Evolutionary conservation across 2,888 invertebrate genomes (phyloP), one percentile per base, ranked within the genome.

Genomic region (Axea sp.): DNA sequence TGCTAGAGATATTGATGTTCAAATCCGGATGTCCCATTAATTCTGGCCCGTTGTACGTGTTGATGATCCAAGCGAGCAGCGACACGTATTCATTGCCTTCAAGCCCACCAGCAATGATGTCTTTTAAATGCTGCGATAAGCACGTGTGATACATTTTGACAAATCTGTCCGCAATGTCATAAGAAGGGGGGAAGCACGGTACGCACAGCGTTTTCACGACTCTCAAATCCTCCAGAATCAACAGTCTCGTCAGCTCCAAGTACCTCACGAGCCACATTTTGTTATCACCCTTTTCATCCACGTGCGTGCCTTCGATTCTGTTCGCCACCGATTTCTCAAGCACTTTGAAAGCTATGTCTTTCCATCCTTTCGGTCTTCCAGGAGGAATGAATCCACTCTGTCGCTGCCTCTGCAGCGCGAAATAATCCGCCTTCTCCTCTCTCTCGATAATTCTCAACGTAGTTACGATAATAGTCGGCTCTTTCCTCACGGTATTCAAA

Each of bases 81-180:
- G 98, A 96, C 0, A 99, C 97, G 86, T 96, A 96, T 87, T 99
- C 99, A 86, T 98, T 98, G 30, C 98, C 98, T 89, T 98, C 95
- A 53, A 99, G 88, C 0, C 96, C 96, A 79, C 91, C 93, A 26
- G 92, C 91, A n/a, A 97, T 95, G 37, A 97, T 91, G 82, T 96
- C 96, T 88, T 96, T 93, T 8, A 98, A 88, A 89, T 95, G 94
- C 72, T 91, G 90, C 0, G 95, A 95, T 62, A 99, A 89, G 79
- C 94, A 94, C 14, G 91, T 92, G 86, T 99, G 99, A 86, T 99
- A 99, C 94, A 99, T 96, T 78, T 92, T 91, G 0, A 98, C 94
- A 87, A 95, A 98, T 87, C 93, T 93, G 82, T 95, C 93, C 45
- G 97, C 94, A 77, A 99, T 98, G 82, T 97, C 93, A 79, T 98